Evolutionary conservation across 2,797 vertebrate species (phyloP).

Genomic region (Siniperca undulata): DNA sequence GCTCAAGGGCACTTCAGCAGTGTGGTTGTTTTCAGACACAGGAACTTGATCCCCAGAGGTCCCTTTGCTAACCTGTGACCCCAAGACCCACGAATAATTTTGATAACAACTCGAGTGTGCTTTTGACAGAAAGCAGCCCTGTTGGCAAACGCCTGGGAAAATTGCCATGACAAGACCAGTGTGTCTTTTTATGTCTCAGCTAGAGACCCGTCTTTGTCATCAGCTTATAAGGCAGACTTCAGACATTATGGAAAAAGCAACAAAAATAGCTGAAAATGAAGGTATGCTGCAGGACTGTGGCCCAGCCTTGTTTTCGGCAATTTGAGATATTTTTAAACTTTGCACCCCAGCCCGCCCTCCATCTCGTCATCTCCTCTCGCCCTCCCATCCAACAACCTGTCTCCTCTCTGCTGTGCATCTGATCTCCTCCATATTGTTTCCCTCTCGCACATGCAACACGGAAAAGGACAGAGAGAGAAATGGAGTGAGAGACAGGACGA

Average conservation of each 20-base stretch:
- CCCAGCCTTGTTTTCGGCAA: slow-evolving; percentile 63
- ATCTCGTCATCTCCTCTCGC: slow-evolving; percentile 58
- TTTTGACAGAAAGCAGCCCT: slow-evolving; percentile 59
- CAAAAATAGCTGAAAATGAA: slow-evolving; percentile 83
- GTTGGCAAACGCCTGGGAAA: slow-evolving; percentile 63
- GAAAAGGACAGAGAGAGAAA: slow-evolving; percentile 4
- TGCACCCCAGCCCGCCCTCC: slow-evolving; percentile 68
- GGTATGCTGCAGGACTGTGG: slow-evolving; percentile 74
- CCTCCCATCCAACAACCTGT: slow-evolving; percentile 53
- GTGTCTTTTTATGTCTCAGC: slow-evolving; percentile 72
- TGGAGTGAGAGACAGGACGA: slow-evolving; percentile 1
- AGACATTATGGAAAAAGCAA: slow-evolving; percentile 83
- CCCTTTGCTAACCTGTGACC: slow-evolving; percentile 40
- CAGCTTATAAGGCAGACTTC: slow-evolving; percentile 83
- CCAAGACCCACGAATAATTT: slow-evolving; percentile 39
- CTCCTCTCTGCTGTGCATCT: slow-evolving; percentile 53
- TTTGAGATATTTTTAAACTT: slow-evolving; percentile 84
- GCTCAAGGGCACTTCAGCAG: slow-evolving; percentile 25
- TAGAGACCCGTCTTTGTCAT: slow-evolving; percentile 69
- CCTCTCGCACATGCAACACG: slow-evolving; percentile 35
- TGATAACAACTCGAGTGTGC: slow-evolving; percentile 38
- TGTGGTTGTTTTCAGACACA: slow-evolving; percentile 21
- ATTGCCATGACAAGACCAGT: slow-evolving; percentile 41
- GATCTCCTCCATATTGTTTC: slow-evolving; percentile 69
- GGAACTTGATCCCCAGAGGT: slow-evolving; percentile 23